phyloP scores from a whole-genome alignment of 2,888 invertebrate species.

The Eretmocerus hayati region DNA sequence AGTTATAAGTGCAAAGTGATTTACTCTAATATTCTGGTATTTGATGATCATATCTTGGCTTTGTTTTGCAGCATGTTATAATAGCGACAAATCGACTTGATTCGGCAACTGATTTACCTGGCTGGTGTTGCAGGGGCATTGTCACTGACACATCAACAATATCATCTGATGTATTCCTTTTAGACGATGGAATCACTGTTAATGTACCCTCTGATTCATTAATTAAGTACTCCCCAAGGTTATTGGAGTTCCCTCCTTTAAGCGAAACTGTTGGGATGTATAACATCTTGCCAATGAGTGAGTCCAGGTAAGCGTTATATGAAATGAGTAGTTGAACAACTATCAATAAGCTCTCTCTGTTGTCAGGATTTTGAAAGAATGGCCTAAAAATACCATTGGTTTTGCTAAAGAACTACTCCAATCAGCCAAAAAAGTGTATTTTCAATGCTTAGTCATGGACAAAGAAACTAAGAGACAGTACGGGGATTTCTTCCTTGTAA shows the following conservation, averaged over 20 bases:
- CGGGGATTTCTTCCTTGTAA: conserved; percentile 37
- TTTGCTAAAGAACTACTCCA: conserved; percentile 30
- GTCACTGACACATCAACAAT: conserved; percentile 7
- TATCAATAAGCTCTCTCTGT: no score
- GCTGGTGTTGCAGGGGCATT: conserved; percentile 28
- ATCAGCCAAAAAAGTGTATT: conserved; percentile 29
- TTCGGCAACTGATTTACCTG: conserved; percentile 21
- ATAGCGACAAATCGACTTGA: neutral
- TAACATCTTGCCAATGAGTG: conserved; percentile 27
- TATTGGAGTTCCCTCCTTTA: conserved; percentile 22
- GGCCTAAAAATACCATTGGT: conserved; percentile 29
- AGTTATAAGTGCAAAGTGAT: neutral
- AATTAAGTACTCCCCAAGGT: conserved; percentile 13
- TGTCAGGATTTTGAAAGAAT: conserved; percentile 17
- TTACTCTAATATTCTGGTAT: neutral
- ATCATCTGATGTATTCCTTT: conserved; percentile 25
- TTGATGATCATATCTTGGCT: neutral
- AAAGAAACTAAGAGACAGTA: conserved; percentile 25
- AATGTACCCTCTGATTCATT: conserved; percentile 24
- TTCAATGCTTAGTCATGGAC: conserved; percentile 28
- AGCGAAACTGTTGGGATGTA: conserved; percentile 26
- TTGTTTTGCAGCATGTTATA: conserved; percentile 14
- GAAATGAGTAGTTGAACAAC: no score
- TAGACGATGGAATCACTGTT: conserved; percentile 28
- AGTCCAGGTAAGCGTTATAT: neutral